Percentiles rank a stretch among this genome's conserved stretches.
These are phyloP conservation scores for Emydura subglobosa DNA, from an alignment of 2,113 vertebrate genomes.

Conservation along the genomic window DNA sequence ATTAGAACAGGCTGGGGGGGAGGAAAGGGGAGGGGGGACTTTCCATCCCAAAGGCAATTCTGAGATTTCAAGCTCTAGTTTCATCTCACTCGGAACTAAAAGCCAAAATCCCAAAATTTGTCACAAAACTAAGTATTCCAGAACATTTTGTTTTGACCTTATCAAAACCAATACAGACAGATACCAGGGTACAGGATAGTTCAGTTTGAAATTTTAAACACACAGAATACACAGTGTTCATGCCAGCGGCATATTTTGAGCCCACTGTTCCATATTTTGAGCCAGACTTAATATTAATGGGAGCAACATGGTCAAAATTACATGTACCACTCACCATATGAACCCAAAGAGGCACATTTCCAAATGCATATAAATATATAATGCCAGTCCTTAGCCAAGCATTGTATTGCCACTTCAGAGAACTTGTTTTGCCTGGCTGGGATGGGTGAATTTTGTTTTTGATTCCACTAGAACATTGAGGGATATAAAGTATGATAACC, in stretches of 20 bases:
- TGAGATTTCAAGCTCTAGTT: background rate
- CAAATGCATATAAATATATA: background rate
- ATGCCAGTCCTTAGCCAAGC: background rate
- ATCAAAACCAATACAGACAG: background rate
- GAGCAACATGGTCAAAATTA: background rate
- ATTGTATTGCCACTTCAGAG: background rate
- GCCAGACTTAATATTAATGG: background rate
- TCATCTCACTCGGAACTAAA: background rate
- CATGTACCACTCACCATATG: background rate
- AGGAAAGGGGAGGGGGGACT: fast-evolving
- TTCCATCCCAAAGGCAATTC: background rate
- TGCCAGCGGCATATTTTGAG: background rate
- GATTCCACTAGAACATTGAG: too few relatives aligned
- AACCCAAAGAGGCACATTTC: background rate
- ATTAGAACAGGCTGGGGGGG: background rate
- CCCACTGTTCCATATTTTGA: background rate
- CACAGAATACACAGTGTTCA: background rate
- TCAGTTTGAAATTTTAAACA: background rate
- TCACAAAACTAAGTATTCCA: background rate
- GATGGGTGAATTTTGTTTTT: background rate
- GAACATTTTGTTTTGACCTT: background rate
- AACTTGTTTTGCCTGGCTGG: background rate
- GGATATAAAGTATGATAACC: too few relatives aligned
- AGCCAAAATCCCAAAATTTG: background rate
- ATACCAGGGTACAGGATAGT: background rate